Conservation (phyloP, 2,797 vertebrate genomes). For the Fratercula arctica region DNA sequence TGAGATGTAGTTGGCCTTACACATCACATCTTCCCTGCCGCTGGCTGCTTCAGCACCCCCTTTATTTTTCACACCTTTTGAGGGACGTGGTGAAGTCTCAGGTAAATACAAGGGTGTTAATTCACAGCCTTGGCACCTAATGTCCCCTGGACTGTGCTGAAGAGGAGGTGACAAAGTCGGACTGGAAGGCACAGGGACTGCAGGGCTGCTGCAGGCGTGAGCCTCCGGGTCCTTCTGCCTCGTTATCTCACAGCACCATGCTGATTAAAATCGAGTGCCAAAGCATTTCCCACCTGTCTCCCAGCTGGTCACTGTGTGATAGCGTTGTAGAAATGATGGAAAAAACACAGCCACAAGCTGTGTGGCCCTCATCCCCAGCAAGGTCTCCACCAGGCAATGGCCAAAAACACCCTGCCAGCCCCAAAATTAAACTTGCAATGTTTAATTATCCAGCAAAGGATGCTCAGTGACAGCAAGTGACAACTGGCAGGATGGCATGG, state of each 20-base stretch:
- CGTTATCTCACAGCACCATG: fast-evolving
- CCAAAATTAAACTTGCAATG: neutral
- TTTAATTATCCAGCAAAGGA: neutral
- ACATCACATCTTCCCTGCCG: fast-evolving
- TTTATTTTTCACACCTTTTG: neutral
- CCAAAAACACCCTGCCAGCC: neutral
- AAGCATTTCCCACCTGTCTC: neutral
- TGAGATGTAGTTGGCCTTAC: neutral
- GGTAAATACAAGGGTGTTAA: neutral
- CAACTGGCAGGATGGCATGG: fast-evolving
- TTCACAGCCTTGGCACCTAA: neutral
- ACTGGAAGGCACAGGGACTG: neutral
- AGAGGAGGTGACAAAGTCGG: neutral
- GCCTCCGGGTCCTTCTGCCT: neutral
- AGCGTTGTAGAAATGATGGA: neutral
- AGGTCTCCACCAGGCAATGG: neutral
- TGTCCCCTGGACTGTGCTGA: fast-evolving
- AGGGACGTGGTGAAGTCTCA: neutral
- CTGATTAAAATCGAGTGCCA: neutral
- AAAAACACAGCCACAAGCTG: neutral
- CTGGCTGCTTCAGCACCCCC: neutral
- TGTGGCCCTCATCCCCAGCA: neutral
- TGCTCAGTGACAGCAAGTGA: neutral
- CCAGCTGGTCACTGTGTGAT: fast-evolving
- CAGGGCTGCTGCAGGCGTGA: fast-evolving